Percentiles rank a stretch among this genome's conserved stretches.
Evolutionary conservation across 2,888 invertebrate species (phyloP).

Genomic region (Apodemia duryi): DNA sequence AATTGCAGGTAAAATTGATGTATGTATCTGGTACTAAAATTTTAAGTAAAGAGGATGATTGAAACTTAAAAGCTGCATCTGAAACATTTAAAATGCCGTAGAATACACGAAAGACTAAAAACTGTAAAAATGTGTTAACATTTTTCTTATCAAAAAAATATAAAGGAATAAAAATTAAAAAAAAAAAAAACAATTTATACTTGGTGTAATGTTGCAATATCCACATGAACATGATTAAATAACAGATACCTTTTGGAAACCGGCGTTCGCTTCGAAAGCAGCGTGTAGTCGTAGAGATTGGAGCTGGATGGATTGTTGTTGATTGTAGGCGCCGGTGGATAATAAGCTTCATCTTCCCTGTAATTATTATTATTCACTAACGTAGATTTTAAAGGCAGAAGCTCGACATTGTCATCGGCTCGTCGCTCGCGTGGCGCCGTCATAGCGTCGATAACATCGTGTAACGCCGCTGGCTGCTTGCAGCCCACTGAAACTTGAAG

Average conservation of each 20-base stretch:
- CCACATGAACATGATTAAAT: constrained; percentile 23
- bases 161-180: not conserved
- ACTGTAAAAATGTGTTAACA: not conserved
- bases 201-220: not conserved
- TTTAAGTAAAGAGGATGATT: not conserved
- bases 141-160: not conserved
- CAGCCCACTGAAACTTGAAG: constrained; percentile 48
- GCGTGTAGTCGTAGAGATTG: constrained; percentile 61
- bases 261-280: constrained; percentile 72
- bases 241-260: constrained; percentile 66
- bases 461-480: constrained; percentile 52
- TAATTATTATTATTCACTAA: constrained; percentile 66
- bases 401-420: constrained; percentile 62
- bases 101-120: not conserved
- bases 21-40: not conserved
- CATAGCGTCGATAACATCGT: constrained; percentile 61
- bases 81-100: not conserved
- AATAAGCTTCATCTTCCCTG: constrained; percentile 65
- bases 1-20: not conserved
- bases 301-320: constrained; percentile 60
- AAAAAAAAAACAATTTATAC: not conserved
- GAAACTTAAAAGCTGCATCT: not conserved
- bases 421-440: constrained; percentile 57
- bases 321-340: constrained; percentile 52
- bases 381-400: constrained; percentile 67